phyloP scores from a whole-genome alignment of 2,888 invertebrate species.

The Operophtera brumata region DNA sequence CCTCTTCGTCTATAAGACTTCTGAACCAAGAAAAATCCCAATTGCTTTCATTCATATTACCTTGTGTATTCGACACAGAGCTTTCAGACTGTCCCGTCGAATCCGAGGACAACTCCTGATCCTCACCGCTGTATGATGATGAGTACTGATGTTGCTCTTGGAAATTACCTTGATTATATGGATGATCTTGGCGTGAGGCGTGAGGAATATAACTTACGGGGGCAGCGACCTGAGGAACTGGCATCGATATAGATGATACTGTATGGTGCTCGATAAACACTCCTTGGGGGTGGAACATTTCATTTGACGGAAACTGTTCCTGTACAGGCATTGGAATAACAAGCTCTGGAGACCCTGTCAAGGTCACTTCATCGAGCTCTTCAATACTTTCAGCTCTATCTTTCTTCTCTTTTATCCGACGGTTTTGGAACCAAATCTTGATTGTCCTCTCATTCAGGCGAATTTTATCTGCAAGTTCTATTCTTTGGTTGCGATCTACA shows the following conservation, averaged over 20 bases:
- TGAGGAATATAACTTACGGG: slow-evolving; percentile 37
- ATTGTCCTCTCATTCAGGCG: slow-evolving; percentile 71
- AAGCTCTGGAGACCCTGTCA: slow-evolving; percentile 47
- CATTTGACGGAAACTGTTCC: slow-evolving; percentile 40
- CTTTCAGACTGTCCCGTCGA: slow-evolving; percentile 27
- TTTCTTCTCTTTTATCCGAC: slow-evolving; percentile 88
- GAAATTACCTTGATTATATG: slow-evolving; percentile 37
- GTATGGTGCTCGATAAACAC: slow-evolving; percentile 46
- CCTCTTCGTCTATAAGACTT: slow-evolving; percentile 49
- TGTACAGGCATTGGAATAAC: slow-evolving; percentile 37
- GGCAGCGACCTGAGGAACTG: slow-evolving; percentile 24
- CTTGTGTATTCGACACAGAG: slow-evolving; percentile 23
- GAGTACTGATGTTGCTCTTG: slow-evolving; percentile 41
- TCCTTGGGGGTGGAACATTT: slow-evolving; percentile 38
- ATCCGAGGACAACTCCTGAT: slow-evolving; percentile 33
- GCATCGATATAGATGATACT: slow-evolving; percentile 33
- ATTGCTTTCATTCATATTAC: slow-evolving; percentile 38
- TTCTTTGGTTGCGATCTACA: slow-evolving; percentile 85
- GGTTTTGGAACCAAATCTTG: slow-evolving; percentile 92
- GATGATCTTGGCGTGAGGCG: slow-evolving; percentile 33
- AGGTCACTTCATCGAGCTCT: slow-evolving; percentile 51
- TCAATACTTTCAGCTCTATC: slow-evolving; percentile 64
- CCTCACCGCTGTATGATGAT: slow-evolving; percentile 30
- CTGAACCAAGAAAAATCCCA: slow-evolving; percentile 64
- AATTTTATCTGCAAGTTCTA: slow-evolving; percentile 76